phyloP scores from a whole-genome alignment of 1,140 invertebrate genomes.

The Philotrypesis tridentata region DNA sequence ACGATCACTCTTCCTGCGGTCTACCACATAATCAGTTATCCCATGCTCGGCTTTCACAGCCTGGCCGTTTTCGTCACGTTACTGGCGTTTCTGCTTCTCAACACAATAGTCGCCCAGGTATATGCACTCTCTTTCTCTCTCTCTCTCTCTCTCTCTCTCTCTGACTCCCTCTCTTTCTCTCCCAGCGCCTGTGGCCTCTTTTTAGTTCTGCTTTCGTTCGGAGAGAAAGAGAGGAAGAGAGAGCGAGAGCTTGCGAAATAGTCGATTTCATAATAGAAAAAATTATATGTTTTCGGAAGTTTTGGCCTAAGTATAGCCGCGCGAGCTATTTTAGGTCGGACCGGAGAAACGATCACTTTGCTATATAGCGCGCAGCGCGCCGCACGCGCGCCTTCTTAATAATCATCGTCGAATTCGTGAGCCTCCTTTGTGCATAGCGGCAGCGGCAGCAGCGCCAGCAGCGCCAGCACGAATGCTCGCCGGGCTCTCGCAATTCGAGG shows the following conservation, averaged over 20 bases:
- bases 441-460: no score
- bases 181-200: not conserved
- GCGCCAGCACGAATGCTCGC: no score
- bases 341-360: not conserved
- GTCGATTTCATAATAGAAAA: not conserved
- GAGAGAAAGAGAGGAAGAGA: not conserved
- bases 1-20: constrained; percentile 85
- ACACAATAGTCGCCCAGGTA: constrained; percentile 85
- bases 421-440: not conserved
- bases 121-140: not conserved
- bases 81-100: constrained; percentile 83
- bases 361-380: no score
- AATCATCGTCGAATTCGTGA: not conserved
- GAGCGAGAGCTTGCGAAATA: not conserved
- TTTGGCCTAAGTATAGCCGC: not conserved
- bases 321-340: not conserved
- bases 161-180: not conserved
- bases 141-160: not conserved
- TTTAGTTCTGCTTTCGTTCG: not conserved
- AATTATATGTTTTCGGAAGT: not conserved
- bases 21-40: constrained; percentile 87
- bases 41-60: constrained; percentile 81
- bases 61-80: constrained; percentile 81
- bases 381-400: not conserved
- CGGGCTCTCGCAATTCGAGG: not conserved